These are phyloP conservation scores for Chrysomallon squamiferum DNA, from an alignment of 1,140 invertebrate genomes.

Conservation along the genomic window DNA sequence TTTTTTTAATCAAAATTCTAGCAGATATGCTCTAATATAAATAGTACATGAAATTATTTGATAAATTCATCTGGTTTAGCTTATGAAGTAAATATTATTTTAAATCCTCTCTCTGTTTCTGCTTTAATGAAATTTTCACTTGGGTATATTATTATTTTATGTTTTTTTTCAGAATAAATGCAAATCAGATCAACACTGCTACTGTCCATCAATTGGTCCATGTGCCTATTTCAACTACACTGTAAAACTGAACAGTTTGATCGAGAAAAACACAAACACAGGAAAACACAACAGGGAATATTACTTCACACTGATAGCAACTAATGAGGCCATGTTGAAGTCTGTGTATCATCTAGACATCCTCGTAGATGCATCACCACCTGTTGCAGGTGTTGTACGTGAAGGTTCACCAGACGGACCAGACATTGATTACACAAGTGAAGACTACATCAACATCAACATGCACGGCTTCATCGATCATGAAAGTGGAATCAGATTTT, in stretches of 20 bases:
- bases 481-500: conserved; percentile 34
- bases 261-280: conserved; percentile 15
- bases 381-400: conserved; percentile 23
- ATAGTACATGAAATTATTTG: too few species aligned
- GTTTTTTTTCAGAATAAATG: conserved; percentile 7
- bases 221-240: conserved; percentile 25
- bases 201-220: conserved; percentile 34
- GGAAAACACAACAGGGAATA: conserved; percentile 37
- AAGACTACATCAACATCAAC: conserved; percentile 6
- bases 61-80: too few species aligned
- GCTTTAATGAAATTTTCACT: too few species aligned
- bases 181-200: conserved; percentile 5
- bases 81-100: too few species aligned
- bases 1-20: too few species aligned
- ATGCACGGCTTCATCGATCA: conserved; percentile 35
- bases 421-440: conserved; percentile 32
- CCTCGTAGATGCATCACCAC: conserved; percentile 37
- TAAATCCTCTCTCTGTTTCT: too few species aligned
- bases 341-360: conserved; percentile 20
- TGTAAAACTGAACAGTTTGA: conserved; percentile 11
- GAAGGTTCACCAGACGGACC: conserved; percentile 20
- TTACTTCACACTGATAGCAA: conserved; percentile 30
- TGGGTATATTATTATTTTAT: too few species aligned
- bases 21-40: too few species aligned
- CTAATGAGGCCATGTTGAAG: conserved; percentile 21